These are phyloP conservation scores for Stegastes partitus DNA, from an alignment of 2,113 vertebrate genomes.

Conservation along the genomic window DNA sequence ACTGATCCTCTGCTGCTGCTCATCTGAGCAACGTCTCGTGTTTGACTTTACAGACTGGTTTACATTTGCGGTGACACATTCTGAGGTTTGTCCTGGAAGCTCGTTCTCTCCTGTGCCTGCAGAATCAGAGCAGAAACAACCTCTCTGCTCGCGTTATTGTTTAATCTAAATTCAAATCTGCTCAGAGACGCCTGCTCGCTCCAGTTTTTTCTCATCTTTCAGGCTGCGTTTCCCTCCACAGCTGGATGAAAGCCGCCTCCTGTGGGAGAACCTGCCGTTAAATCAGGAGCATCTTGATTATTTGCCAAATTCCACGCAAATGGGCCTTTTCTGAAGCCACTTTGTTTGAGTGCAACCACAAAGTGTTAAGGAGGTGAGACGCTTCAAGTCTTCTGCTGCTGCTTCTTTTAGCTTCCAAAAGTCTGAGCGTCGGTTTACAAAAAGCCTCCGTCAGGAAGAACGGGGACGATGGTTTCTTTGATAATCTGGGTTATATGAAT, in stretches of 20 bases:
- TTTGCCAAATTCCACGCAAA: no score
- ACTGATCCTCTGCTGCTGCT: no score
- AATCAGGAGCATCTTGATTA: neutral
- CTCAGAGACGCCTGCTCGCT: no score
- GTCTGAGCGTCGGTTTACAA: neutral
- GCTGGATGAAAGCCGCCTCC: neutral
- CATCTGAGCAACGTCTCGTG: no score
- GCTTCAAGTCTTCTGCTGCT: neutral
- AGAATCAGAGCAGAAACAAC: no score
- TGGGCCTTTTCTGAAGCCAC: neutral
- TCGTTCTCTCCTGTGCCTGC: no score
- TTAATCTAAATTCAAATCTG: no score
- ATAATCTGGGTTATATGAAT: slow-evolving; percentile 43
- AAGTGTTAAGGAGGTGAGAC: slow-evolving; percentile 1
- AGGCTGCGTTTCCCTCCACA: neutral
- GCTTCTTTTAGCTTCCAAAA: slow-evolving; percentile 13
- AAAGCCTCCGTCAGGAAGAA: neutral
- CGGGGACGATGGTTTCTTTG: slow-evolving; percentile 18
- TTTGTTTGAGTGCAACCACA: neutral
- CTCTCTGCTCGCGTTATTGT: no score
- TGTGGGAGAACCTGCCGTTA: neutral
- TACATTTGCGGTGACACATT: no score
- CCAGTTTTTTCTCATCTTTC: no score
- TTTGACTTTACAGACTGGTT: no score
- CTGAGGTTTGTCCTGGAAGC: no score